These are phyloP conservation scores for Drosophila kanekoi DNA, from an alignment of 2,888 invertebrate genomes.

Conservation along the genomic window DNA sequence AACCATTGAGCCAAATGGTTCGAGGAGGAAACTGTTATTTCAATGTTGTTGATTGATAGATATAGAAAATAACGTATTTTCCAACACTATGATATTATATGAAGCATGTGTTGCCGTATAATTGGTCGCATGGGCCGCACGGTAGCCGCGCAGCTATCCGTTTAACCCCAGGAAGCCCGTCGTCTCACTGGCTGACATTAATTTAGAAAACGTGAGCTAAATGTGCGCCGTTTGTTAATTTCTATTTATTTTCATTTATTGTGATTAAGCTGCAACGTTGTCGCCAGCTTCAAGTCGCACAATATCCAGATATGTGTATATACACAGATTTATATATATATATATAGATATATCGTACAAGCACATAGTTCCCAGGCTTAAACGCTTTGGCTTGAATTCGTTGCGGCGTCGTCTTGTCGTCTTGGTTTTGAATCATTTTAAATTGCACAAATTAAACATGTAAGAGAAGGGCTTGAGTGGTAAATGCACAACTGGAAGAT, in stretches of 20 bases:
- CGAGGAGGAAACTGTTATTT: too few species aligned
- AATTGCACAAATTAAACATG: constrained; percentile 41
- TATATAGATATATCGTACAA: neutral
- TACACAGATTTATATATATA: neutral
- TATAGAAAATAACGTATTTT: too few species aligned
- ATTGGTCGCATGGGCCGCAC: neutral
- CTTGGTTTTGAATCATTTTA: constrained; percentile 33
- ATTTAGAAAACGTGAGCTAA: constrained; percentile 70
- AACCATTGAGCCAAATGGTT: neutral
- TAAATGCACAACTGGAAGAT: constrained; percentile 6
- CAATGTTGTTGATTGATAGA: too few species aligned
- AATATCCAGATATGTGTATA: neutral
- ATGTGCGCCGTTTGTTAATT: constrained; percentile 62
- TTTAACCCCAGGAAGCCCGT: constrained; percentile 25
- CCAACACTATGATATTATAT: constrained; percentile 10
- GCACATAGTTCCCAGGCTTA: constrained; percentile 43
- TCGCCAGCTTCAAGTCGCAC: constrained; percentile 15
- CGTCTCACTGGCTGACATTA: constrained; percentile 45
- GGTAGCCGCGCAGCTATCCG: constrained; percentile 8
- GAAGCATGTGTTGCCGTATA: constrained; percentile 15
- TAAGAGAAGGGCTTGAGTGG: neutral
- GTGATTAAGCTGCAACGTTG: constrained; percentile 51
- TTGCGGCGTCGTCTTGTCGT: constrained; percentile 8
- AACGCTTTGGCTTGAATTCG: constrained; percentile 29
- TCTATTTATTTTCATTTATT: constrained; percentile 71